Evolutionary conservation across 2,113 vertebrate species (phyloP).

Genomic region (Cepphus grylle): DNA sequence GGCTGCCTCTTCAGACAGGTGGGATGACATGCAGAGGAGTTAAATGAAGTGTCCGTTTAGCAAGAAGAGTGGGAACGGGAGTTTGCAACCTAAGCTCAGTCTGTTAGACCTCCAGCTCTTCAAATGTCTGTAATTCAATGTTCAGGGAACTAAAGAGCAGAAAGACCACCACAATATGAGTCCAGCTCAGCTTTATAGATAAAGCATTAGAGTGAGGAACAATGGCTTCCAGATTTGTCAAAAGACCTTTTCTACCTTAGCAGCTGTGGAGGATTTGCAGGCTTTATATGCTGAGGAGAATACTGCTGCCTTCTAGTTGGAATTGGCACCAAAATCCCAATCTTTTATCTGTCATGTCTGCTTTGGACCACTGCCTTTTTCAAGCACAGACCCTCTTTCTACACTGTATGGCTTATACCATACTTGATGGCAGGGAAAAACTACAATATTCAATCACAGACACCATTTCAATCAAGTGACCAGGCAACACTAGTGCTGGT

Average conservation of each 20-base stretch:
- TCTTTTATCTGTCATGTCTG: not conserved
- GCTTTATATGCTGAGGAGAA: not conserved
- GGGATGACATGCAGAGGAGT: not conserved
- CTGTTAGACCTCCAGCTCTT: not conserved
- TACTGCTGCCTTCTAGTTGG: not conserved
- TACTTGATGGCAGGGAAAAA: not conserved
- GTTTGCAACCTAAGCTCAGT: not conserved
- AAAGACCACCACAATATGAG: not conserved
- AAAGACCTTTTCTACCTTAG: not conserved
- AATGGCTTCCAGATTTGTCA: not conserved
- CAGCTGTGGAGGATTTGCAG: not conserved
- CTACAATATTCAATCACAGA: not conserved
- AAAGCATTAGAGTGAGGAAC: not conserved
- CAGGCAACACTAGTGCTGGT: not conserved
- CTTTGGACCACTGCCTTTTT: not conserved
- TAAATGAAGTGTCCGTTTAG: not conserved
- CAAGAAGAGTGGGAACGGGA: not conserved
- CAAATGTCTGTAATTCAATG: not conserved
- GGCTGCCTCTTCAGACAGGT: not conserved
- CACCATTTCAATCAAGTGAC: not conserved
- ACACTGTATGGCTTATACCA: not conserved
- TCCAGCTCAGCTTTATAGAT: not conserved
- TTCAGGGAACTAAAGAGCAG: not conserved
- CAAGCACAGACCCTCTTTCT: not conserved
- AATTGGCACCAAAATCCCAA: not conserved